Conservation (phyloP, 1,140 invertebrate species). For the Homalodisca vitripennis region DNA sequence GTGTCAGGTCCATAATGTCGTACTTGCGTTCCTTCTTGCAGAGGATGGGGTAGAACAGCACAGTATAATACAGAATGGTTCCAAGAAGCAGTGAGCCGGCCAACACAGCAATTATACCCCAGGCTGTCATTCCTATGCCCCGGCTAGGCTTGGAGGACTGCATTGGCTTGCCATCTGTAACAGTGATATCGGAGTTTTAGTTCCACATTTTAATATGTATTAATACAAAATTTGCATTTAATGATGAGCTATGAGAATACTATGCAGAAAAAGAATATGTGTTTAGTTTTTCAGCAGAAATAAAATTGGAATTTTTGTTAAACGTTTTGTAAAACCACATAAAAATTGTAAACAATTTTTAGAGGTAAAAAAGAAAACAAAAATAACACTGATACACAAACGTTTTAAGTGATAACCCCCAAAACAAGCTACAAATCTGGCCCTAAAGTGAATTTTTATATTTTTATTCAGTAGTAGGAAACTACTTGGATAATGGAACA, state of each 20-base stretch:
- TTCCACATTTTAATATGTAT: neutral
- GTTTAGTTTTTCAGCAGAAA: too few relatives aligned
- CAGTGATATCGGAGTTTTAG: neutral
- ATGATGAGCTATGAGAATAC: neutral
- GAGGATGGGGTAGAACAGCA: conserved; percentile 59
- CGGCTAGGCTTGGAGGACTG: neutral
- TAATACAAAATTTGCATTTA: neutral
- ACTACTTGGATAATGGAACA: too few relatives aligned
- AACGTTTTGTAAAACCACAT: too few relatives aligned
- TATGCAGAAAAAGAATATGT: too few relatives aligned
- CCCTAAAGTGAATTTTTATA: too few relatives aligned
- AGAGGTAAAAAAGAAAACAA: too few relatives aligned
- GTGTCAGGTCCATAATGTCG: conserved; percentile 57
- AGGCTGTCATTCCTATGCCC: conserved; percentile 52
- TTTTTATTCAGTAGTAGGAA: too few relatives aligned
- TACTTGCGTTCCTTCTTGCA: conserved; percentile 59
- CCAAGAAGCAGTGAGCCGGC: conserved; percentile 53
- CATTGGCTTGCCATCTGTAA: neutral
- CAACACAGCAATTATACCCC: conserved; percentile 57
- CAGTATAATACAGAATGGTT: conserved; percentile 58
- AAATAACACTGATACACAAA: too few relatives aligned
- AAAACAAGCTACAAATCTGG: too few relatives aligned
- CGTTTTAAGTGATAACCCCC: too few relatives aligned
- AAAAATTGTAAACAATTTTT: too few relatives aligned
- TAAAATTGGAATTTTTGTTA: too few relatives aligned